Percentiles rank a stretch among this genome's conserved stretches.
These are phyloP conservation scores for Bettongia penicillata DNA, from an alignment of 2,113 vertebrate genomes.

Conservation along the genomic window DNA sequence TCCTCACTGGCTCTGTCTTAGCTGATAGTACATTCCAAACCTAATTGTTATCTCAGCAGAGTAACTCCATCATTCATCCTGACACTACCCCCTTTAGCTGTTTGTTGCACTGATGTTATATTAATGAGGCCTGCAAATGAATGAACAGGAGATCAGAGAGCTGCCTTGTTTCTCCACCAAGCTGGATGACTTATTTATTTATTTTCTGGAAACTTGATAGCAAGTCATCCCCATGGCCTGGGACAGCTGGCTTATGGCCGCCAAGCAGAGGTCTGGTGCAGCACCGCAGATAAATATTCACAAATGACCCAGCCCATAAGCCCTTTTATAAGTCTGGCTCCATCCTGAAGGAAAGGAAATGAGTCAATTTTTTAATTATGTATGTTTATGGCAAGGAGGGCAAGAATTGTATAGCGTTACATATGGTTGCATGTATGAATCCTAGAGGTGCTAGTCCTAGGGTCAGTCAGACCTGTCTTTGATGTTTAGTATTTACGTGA, in stretches of 20 bases:
- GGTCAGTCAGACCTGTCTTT: neutral
- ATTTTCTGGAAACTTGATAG: constrained; percentile 75
- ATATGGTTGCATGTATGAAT: neutral
- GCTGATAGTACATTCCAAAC: constrained; percentile 85
- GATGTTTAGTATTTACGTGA: neutral
- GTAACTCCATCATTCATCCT: constrained; percentile 87
- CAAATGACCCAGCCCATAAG: constrained; percentile 15
- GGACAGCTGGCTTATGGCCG: constrained; percentile 50
- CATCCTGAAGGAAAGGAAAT: neutral
- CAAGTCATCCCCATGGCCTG: constrained; percentile 54
- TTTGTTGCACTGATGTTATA: constrained; percentile 89
- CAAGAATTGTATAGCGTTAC: neutral
- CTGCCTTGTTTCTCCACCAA: constrained; percentile 79
- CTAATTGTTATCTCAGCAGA: constrained; percentile 89
- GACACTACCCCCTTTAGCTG: constrained; percentile 86
- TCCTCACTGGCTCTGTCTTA: constrained; percentile 79
- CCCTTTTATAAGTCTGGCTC: constrained; percentile 13
- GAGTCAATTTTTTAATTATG: neutral
- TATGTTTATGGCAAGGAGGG: neutral
- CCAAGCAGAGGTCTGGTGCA: constrained; percentile 25
- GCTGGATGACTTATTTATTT: constrained; percentile 80
- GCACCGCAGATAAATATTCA: constrained; percentile 41
- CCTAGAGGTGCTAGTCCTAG: neutral
- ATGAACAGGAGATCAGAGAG: constrained; percentile 84
- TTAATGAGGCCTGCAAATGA: constrained; percentile 88